phyloP scores from a whole-genome alignment of 2,797 vertebrate genomes.

The Sebastes umbrosus region DNA sequence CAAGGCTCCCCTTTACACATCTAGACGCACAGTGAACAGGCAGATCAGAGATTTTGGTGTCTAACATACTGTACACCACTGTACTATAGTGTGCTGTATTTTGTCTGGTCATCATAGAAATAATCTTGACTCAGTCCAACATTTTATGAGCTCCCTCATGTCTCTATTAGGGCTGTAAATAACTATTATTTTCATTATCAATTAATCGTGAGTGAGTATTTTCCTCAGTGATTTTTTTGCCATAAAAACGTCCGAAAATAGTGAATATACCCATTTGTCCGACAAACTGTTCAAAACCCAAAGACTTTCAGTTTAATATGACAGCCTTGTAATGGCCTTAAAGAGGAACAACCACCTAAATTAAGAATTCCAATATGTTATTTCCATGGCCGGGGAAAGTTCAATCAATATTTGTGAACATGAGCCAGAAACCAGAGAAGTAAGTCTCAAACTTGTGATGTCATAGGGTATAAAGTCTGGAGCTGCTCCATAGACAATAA shows the following conservation, averaged over 20 bases:
- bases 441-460: too few relatives aligned
- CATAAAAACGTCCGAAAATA: neutral
- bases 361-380: too few relatives aligned
- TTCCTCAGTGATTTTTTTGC: neutral
- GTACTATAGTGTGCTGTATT: neutral
- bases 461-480: too few relatives aligned
- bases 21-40: neutral
- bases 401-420: too few relatives aligned
- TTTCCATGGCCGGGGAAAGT: too few relatives aligned
- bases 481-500: too few relatives aligned
- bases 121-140: neutral
- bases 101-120: neutral
- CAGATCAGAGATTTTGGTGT: neutral
- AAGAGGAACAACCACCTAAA: too few relatives aligned
- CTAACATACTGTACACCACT: neutral
- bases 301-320: neutral
- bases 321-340: neutral
- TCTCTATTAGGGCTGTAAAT: neutral
- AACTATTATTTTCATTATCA: neutral
- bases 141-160: neutral
- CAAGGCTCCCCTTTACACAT: conserved; percentile 1
- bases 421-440: too few relatives aligned
- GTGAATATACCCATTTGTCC: neutral
- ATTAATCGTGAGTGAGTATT: neutral
- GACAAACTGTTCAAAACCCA: neutral